Evolutionary conservation across 2,797 vertebrate genomes (phyloP), one percentile per base, ranked within the genome.

Genomic region (Lepilemur septentrionalis): DNA sequence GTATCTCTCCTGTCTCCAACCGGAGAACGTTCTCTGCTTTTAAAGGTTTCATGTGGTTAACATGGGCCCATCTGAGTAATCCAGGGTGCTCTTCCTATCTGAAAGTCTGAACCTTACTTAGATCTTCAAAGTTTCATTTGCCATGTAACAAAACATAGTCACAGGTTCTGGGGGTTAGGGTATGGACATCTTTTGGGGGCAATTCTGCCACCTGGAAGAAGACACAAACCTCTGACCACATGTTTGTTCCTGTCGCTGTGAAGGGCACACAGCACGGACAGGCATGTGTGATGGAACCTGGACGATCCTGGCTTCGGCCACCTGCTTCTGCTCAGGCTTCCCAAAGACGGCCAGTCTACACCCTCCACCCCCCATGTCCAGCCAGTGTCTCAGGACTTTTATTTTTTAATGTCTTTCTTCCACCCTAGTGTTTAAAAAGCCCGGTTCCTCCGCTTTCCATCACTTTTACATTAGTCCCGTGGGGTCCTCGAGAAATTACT

Each of bases 391-490:
- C 8, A 2, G 38, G 23, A 15, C 12, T 10, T 28, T 93, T 79
- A 10, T 50, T 95, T 80, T 73, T 18, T 2, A 91, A 63, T 61
- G 35, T 38, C 38, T 91, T 86, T 69, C 35, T 96, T 80, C 75
- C n/a, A 52, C 8, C 10, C 0, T 43, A 17, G 57, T 65, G 32
- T 83, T 96, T 82, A 18, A 65, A 38, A 84, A 95, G 55, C 15
- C 75, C 20, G 52, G 14, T 46, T 80, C 30, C 23, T 87, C 73
- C 38, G 18, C 15, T 83, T 86, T 32, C 63, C 9, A 5, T 83
- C 57, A 76, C 23, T 78, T 84, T 89, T n/a, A 28, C 6, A 2
- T 65, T 78, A 69, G n/a, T 55, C 22, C 43, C 86, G 4, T 18
- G 5, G 38, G 25, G 41, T 75, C 43, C 46, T 81, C 11, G 41